These are phyloP conservation scores for Pangasius krempfi DNA, from an alignment of 2,797 vertebrate species.

Conservation along the genomic window DNA sequence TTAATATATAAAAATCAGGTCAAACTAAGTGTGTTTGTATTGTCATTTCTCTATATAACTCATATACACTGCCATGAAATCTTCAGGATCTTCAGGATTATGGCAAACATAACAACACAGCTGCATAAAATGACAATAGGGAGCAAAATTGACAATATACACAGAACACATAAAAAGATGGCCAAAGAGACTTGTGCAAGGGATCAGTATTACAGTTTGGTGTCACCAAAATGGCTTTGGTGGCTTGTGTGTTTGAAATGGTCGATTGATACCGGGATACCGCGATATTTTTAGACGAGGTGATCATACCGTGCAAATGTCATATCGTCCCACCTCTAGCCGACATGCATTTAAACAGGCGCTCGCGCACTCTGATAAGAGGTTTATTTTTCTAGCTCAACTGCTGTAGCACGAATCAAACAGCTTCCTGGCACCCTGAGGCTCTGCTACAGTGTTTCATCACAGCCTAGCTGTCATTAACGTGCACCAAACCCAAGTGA, in stretches of 20 bases:
- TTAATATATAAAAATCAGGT: no score
- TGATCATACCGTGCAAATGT: background rate
- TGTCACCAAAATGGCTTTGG: background rate
- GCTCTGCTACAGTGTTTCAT: constrained; percentile 6
- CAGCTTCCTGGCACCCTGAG: constrained; percentile 17
- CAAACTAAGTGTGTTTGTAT: no score
- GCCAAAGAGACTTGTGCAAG: background rate
- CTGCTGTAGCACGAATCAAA: constrained; percentile 8
- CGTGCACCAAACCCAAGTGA: constrained; percentile 14
- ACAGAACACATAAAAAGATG: background rate
- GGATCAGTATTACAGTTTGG: no score
- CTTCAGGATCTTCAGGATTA: background rate
- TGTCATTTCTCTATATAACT: no score
- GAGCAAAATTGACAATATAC: background rate
- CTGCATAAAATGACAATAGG: background rate
- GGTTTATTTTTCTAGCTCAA: background rate
- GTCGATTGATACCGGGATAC: background rate
- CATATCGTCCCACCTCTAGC: background rate
- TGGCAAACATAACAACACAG: background rate
- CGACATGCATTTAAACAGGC: background rate
- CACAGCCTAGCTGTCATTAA: constrained; percentile 35
- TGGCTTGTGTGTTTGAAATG: background rate
- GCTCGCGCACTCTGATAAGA: background rate
- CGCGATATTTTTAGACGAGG: background rate
- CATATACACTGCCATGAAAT: background rate